Evolutionary conservation across 2,113 vertebrate species (phyloP), one percentile per base, ranked within the genome.

Genomic region (Hiodon tergisus): DNA sequence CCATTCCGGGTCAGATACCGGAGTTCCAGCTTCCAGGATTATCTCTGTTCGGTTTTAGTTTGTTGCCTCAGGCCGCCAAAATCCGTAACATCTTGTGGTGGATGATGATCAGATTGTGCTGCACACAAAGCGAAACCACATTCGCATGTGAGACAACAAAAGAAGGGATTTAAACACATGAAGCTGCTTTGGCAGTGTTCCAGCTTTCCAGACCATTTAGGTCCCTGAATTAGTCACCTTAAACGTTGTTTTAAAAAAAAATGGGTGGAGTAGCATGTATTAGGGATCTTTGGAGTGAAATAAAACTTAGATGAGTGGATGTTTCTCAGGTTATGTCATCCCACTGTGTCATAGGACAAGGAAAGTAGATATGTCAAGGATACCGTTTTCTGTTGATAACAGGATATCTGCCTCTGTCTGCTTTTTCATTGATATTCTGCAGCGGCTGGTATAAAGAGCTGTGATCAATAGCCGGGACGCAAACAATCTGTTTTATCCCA

Each of bases 381-480:
- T 63, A 65, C 61, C 53, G 48, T 53, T 57, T 47, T 47, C 13
- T 10, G 6, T 46, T 46, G 9, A 8, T 66, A 16, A 60, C 66
- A 54, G 31, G 31, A 70, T 62, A 76, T 8, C 13, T 16, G 47
- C 8, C 46, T 60, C 52, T 47, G n/a, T 51, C 14, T 68, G 9
- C 8, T 66, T 66, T 57, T 6, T 63, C 31, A 74, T 74, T 59
- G n/a, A 55, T 58, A 17, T 14, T 52, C 55, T 50, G 53, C 16
- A 50, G 63, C 16, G 48, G 67, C 13, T 16, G 11, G 16, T 52
- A 61, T 76, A 54, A 76, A 48, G 16, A 55, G 59, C 47, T n/a
- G 3, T 76, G 74, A 76, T 76, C 69, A 76, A 76, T 69, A 62
- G 67, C 31, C 10, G 16, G 62, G 67, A 76, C 67, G 58, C 53